phyloP scores from a whole-genome alignment of 2,113 vertebrate genomes.

The Cranoglanis bouderius region DNA sequence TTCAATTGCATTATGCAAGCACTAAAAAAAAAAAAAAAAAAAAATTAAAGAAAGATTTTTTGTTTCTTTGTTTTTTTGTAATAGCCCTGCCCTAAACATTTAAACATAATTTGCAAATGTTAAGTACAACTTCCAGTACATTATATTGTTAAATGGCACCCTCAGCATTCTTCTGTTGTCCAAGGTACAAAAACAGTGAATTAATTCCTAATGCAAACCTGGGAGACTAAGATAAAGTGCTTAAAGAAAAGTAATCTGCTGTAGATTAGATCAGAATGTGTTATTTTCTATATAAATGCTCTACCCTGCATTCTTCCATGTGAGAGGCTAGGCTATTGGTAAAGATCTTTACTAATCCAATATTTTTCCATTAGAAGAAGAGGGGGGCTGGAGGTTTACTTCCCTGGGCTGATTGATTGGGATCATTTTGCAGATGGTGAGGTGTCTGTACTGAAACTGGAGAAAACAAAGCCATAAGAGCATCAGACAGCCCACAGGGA shows the following conservation, averaged over 20 bases:
- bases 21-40: no score
- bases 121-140: background rate
- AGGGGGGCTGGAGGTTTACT: conserved; percentile 18
- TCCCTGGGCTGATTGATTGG: conserved; percentile 43
- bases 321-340: conserved; percentile 32
- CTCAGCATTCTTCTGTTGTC: background rate
- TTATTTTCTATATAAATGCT: conserved; percentile 12
- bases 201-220: conserved; percentile 57
- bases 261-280: conserved; percentile 24
- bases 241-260: conserved; percentile 36
- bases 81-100: background rate
- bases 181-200: conserved; percentile 62
- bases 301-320: conserved; percentile 27
- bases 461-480: conserved; percentile 17
- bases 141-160: background rate
- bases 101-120: background rate
- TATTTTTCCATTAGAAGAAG: conserved; percentile 43
- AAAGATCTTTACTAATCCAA: conserved; percentile 54
- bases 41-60: no score
- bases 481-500: background rate
- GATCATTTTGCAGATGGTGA: conserved; percentile 42
- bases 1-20: no score
- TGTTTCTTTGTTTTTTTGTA: background rate
- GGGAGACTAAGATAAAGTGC: conserved; percentile 29
- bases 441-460: conserved; percentile 37